phyloP scores from a whole-genome alignment of 2,113 vertebrate species.

The Brachyhypopomus gauderio region DNA sequence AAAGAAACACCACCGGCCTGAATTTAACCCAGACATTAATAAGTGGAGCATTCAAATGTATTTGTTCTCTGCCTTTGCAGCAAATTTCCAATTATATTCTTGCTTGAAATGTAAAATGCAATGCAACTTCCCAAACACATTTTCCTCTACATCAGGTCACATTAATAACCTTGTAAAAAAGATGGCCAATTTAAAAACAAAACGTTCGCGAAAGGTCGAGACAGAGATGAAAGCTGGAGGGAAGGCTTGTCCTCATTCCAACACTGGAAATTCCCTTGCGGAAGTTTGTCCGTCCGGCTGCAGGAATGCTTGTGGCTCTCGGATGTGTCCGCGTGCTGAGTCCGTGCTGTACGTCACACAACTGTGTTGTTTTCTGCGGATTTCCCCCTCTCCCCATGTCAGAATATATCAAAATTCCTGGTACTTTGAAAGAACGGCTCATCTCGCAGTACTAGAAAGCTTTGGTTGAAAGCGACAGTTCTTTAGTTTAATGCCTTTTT shows the following conservation, averaged over 20 bases:
- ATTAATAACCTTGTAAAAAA: neutral
- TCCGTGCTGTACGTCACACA: conserved; percentile 19
- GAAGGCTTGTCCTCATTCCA: neutral
- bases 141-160: neutral
- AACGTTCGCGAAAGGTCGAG: neutral
- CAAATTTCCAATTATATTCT: too few relatives aligned
- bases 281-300: conserved; percentile 46
- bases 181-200: neutral
- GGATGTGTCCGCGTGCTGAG: conserved; percentile 28
- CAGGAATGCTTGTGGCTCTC: conserved; percentile 45
- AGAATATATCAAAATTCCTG: neutral
- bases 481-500: conserved; percentile 32
- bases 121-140: neutral
- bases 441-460: neutral
- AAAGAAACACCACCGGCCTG: neutral
- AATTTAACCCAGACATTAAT: neutral
- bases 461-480: neutral
- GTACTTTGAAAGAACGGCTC: neutral
- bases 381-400: neutral
- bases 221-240: neutral
- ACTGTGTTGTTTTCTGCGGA: neutral
- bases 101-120: neutral
- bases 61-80: too few relatives aligned
- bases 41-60: too few relatives aligned
- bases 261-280: conserved; percentile 46